Conservation (phyloP, 2,113 vertebrate species). For the Merops nubicus region DNA sequence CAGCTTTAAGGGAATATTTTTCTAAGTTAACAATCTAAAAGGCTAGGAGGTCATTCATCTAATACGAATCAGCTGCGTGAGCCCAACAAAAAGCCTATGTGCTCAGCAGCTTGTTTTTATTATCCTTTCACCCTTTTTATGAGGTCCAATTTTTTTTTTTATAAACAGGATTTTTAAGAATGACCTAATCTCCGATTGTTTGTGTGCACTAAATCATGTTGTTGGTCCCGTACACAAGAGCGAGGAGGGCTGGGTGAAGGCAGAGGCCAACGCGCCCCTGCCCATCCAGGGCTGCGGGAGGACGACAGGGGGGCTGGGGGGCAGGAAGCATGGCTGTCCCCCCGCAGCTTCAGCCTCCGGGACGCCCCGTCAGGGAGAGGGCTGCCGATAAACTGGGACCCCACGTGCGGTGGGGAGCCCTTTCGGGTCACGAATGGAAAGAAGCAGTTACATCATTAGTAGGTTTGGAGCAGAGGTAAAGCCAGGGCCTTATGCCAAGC, state of each 20-base stretch:
- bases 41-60: slow-evolving; percentile 82
- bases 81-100: slow-evolving; percentile 82
- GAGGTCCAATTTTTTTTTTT: slow-evolving; percentile 78
- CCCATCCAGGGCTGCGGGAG: neutral
- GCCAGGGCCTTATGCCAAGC: slow-evolving; percentile 67
- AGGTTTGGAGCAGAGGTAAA: slow-evolving; percentile 73
- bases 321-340: no score
- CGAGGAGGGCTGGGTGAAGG: neutral
- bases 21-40: slow-evolving; percentile 84
- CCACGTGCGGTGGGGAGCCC: slow-evolving; percentile 64
- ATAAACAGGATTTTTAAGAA: slow-evolving; percentile 84
- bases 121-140: slow-evolving; percentile 84
- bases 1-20: slow-evolving; percentile 85
- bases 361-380: slow-evolving; percentile 28
- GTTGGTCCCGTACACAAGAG: slow-evolving; percentile 69
- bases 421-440: slow-evolving; percentile 78
- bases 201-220: slow-evolving; percentile 81
- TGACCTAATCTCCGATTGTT: slow-evolving; percentile 84
- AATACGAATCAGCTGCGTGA: slow-evolving; percentile 81
- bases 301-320: fast-evolving
- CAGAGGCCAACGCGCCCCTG: neutral
- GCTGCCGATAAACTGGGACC: slow-evolving; percentile 59
- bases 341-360: slow-evolving; percentile 19
- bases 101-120: slow-evolving; percentile 83
- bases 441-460: slow-evolving; percentile 82